Evolutionary conservation across 2,888 invertebrate genomes (phyloP), one percentile per base, ranked within the genome.

Genomic region (Melikaiella ostensackeni): DNA sequence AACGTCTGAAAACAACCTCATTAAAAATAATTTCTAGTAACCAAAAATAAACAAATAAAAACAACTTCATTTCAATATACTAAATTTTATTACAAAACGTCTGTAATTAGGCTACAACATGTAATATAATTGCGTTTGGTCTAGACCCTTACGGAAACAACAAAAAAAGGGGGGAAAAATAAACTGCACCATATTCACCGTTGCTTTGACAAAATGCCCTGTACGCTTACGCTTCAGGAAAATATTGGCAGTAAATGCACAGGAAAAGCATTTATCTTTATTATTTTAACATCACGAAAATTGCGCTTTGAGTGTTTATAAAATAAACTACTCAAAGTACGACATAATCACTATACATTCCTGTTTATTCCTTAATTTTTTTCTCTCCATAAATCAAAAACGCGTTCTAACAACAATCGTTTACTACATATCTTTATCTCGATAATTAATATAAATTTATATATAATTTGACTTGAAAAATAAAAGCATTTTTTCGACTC

Each of bases 71-170:
- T 90, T 89, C 88, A 89, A 90, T 90, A 90, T 90, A 88, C 89
- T 90, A 88, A 89, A 86, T 91, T 91, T 90, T 90, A 91, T 91
- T 91, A 91, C 88, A 91, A 91, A 91, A 91, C 87, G 86, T 89
- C 82, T 89, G 88, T 90, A 88, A 89, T 91, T 89, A 91, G 88
- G 88, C 90, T 91, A 91, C 90, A 91, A 91, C 90, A 91, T 90
- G 90, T 91, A 91, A 89, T 91, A 90, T 91, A 89, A 90, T 91
- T 88, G 89, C 89, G 89, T 90, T 90, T 90, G 90, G 90, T 91
- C 89, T 89, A 91, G 86, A 90, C 89, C 89, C 87, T 88, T 89
- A 89, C 87, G 86, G 86, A 90, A 90, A 88, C 83, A 86, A 86
- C 88, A 75, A 80, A 84, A 84, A 61, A 11, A 75, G 19, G 9